phyloP scores from a whole-genome alignment of 2,888 invertebrate species.

The Sylvicola cinctus region DNA sequence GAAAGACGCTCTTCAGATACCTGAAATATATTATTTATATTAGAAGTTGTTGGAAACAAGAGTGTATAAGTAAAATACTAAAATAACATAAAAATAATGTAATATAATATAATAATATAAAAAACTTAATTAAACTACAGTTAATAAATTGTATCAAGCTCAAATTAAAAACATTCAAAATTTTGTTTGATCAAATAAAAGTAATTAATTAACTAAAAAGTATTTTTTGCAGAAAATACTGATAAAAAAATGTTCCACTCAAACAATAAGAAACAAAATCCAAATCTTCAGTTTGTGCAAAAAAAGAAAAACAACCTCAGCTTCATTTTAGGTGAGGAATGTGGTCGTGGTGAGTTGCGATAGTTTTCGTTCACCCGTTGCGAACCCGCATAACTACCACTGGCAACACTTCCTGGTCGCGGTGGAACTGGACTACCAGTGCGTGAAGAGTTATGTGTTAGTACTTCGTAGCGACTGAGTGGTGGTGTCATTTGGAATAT shows the following conservation, averaged over 20 bases:
- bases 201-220: too few species aligned
- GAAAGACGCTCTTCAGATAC: constrained; percentile 79
- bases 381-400: constrained; percentile 34
- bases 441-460: constrained; percentile 13
- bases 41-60: background rate
- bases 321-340: constrained; percentile 82
- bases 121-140: constrained; percentile 3
- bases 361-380: constrained; percentile 32
- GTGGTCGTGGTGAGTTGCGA: constrained; percentile 39
- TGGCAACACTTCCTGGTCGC: constrained; percentile 37
- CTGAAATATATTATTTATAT: constrained; percentile 28
- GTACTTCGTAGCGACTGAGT: constrained; percentile 30
- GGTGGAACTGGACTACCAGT: constrained; percentile 34
- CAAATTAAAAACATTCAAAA: too few species aligned
- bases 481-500: constrained; percentile 48
- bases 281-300: background rate
- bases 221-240: too few species aligned
- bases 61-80: constrained; percentile 1
- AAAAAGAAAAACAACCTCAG: constrained; percentile 39
- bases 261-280: constrained; percentile 2
- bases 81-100: constrained; percentile 4
- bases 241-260: too few species aligned
- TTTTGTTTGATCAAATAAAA: too few species aligned
- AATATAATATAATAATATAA: constrained; percentile 2
- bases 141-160: constrained; percentile 4